phyloP scores from a whole-genome alignment of 2,113 vertebrate genomes.

The Rattus norvegicus region GRCr8 NC_086035.1:25323501-25324000 shows the following conservation, averaged over 20 bases:
- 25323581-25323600: neutral
- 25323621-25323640: neutral
- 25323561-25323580: neutral
- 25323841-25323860: neutral
- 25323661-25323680: neutral
- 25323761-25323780: neutral
- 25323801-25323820: neutral
- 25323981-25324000: neutral
- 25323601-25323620: neutral
- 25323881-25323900: constrained; percentile 26
- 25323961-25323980: neutral
- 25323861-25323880: neutral
- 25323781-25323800: neutral
- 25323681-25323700: neutral
- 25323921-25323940: neutral
- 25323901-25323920: neutral
- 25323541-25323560: neutral
- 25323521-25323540: too few relatives aligned
- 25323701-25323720: constrained; percentile 22
- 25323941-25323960: neutral
- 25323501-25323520: neutral
- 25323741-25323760: neutral
- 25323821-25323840: neutral
- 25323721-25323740: neutral
- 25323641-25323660: neutral